Conservation (phyloP, 2,888 invertebrate genomes). For the Graphium colonna region DNA sequence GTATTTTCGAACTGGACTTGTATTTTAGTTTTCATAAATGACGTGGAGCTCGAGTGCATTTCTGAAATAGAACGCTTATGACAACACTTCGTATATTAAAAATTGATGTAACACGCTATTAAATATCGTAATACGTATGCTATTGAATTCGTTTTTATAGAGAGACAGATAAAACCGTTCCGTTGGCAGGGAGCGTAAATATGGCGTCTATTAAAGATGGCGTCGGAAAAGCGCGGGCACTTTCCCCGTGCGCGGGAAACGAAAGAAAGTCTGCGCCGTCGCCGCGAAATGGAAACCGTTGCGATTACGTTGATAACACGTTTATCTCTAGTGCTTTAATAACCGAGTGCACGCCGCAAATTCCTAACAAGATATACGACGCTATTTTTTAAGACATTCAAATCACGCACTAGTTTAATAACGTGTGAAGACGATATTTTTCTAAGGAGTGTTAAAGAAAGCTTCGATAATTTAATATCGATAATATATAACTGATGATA, state of each 20-base stretch:
- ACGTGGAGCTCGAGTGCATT: neutral
- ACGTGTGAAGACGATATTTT: neutral
- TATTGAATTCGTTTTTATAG: neutral
- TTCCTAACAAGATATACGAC: slow-evolving; percentile 2
- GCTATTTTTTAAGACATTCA: neutral
- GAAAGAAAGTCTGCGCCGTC: slow-evolving; percentile 66
- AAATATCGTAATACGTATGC: neutral
- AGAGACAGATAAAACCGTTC: slow-evolving; percentile 24
- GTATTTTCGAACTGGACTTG: neutral
- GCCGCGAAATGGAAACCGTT: slow-evolving; percentile 73
- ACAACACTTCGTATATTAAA: neutral
- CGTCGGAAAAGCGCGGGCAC: slow-evolving; percentile 76
- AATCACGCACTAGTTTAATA: neutral
- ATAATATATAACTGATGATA: no score
- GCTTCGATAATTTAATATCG: neutral
- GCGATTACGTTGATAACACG: slow-evolving; percentile 69
- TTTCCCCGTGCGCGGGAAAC: slow-evolving; percentile 76
- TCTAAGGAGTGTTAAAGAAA: neutral
- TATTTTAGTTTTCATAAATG: neutral
- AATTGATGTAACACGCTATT: neutral
- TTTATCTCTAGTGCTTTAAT: slow-evolving; percentile 51
- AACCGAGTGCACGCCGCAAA: slow-evolving; percentile 33
- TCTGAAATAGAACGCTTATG: neutral
- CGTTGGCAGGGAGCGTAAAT: slow-evolving; percentile 45
- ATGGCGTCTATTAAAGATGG: slow-evolving; percentile 75